Conservation (phyloP, 2,888 invertebrate genomes). For the Protophormia terraenovae region DNA sequence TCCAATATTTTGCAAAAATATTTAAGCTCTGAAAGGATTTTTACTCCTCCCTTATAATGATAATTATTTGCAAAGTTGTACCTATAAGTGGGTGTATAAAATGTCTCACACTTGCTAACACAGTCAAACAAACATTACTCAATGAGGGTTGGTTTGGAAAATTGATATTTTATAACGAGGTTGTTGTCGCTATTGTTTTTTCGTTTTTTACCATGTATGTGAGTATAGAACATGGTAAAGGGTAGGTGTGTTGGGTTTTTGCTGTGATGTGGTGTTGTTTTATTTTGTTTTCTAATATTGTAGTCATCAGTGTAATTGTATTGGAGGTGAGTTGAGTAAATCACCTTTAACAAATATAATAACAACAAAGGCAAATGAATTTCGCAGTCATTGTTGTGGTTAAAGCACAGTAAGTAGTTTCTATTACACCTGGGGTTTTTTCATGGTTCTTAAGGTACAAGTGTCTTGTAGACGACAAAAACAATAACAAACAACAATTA, state of each 20-base stretch:
- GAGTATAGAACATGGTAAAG: neutral
- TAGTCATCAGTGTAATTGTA: neutral
- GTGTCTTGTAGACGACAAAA: constrained; percentile 7
- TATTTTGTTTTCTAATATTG: constrained; percentile 6
- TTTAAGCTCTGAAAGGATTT: neutral
- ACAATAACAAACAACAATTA: neutral
- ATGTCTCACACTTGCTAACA: neutral
- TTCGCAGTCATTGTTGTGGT: constrained; percentile 61
- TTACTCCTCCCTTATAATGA: neutral
- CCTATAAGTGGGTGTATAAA: constrained; percentile 33
- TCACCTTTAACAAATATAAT: constrained; percentile 32
- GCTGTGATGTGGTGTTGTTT: neutral
- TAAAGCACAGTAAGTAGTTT: constrained; percentile 53
- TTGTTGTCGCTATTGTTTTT: constrained; percentile 39
- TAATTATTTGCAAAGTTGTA: constrained; percentile 30
- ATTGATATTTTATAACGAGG: constrained; percentile 61
- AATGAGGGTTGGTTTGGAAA: constrained; percentile 60
- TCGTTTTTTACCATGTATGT: neutral
- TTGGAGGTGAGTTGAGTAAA: constrained; percentile 46
- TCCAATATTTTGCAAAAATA: too few species aligned
- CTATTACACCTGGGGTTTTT: constrained; percentile 39
- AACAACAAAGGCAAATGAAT: constrained; percentile 23
- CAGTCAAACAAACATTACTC: constrained; percentile 3
- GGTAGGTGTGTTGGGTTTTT: constrained; percentile 2
- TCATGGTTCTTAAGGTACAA: constrained; percentile 24